Evolutionary conservation across 2,797 vertebrate genomes (phyloP).

Genomic region (Alosa sapidissima): DNA sequence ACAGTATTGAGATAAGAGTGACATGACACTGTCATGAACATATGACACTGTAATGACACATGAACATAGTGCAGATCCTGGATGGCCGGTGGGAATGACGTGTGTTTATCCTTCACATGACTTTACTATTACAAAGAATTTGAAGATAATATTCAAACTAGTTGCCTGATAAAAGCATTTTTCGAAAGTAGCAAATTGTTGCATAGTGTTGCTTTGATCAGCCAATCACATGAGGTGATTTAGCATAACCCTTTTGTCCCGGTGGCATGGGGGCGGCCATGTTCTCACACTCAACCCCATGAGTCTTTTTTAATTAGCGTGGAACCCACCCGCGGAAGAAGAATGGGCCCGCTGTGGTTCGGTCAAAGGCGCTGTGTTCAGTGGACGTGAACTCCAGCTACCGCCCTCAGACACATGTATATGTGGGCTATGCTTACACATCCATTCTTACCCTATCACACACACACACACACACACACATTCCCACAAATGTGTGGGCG

Average conservation of each 20-base stretch:
- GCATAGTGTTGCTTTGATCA: not conserved
- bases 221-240: not conserved
- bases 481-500: not conserved
- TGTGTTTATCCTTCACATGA: no score
- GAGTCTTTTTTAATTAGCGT: constrained; percentile 39
- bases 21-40: no score
- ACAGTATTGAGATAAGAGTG: no score
- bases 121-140: no score
- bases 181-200: no score
- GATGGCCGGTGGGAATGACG: no score
- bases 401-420: constrained; percentile 11
- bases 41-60: no score
- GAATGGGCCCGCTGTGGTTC: constrained; percentile 32
- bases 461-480: not conserved
- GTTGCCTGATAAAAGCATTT: no score
- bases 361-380: constrained; percentile 27
- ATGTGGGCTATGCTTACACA: not conserved
- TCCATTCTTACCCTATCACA: not conserved
- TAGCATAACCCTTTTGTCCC: not conserved
- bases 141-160: no score
- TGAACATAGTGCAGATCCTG: no score
- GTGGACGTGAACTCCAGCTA: not conserved
- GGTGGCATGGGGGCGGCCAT: constrained; percentile 9
- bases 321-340: constrained; percentile 20
- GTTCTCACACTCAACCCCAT: not conserved